Base-by-base conservation (phyloP, 2,797 vertebrate species). In the Malurus leucopterus region DNA sequence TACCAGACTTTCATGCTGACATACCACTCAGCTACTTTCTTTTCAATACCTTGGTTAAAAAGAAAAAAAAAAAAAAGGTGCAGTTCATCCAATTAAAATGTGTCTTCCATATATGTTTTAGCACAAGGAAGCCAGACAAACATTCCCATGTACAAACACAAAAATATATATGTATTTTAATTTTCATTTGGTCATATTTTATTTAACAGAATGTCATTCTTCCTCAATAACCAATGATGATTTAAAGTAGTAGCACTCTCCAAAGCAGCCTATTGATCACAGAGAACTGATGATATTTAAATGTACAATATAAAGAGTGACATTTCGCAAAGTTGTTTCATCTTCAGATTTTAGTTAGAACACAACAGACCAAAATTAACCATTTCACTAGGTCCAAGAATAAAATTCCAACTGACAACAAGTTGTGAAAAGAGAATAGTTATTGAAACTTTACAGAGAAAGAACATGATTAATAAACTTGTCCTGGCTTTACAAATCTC, bases 161-260 rank as follows among this genome's bases (percentile, higher is more conserved):
- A 92, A 95, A 79, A 95, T 92, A 95, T 92, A 90, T 91, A 71
- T 86, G 50, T 89, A 84, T 84, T 91, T 95, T 75, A 93, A 95
- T 93, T 94, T 96, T 95, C 82, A 91, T 92, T 94, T 94, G 86
- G 78, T 88, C 77, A 71, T 73, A 86, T 94, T 97, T 95, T 97
- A 96, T 95, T 97, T 86, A 94, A 91, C 65, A 95, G 82, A 89
- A 94, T 41, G 89, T 62, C 61, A 89, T 93, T 93, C 58, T 89
- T 90, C 58, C 57, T 96, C 80, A 93, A 72, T 90, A 95, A 91
- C 65, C 57, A 93, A 75, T 84, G 94, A 91, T 72, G 51, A 88
- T 26, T 92, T 83, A 84, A 89, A 94, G 88, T 57, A 91, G 70
- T 51, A 92, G 53, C 71, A 84, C 72, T 77, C 46, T 86, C 91